A percentile compares a stretch with the other conserved stretches of the same genome.
phyloP scores from a whole-genome alignment of 1,140 invertebrate species.

The Pygmarrhopalites habei region DNA sequence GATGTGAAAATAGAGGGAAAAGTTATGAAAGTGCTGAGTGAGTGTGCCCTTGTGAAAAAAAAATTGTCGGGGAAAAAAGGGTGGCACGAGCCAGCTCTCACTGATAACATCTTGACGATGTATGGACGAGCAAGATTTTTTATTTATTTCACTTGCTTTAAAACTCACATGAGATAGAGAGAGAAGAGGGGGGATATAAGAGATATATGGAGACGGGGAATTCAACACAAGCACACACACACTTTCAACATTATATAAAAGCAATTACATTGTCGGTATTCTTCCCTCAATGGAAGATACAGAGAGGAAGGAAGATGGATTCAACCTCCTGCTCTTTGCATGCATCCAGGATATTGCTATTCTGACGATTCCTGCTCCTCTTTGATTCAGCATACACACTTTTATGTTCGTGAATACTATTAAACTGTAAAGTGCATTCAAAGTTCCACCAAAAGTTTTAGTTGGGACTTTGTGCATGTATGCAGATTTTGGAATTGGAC shows the following conservation, averaged over 20 bases:
- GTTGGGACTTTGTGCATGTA: too few species aligned
- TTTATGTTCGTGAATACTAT: too few species aligned
- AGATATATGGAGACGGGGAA: neutral
- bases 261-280: conserved; percentile 22
- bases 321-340: neutral
- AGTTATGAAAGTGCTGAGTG: conserved; percentile 9
- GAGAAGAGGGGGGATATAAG: neutral
- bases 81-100: neutral
- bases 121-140: conserved; percentile 1
- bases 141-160: neutral
- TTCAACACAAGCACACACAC: neutral
- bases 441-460: too few species aligned
- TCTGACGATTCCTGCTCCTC: conserved; percentile 1
- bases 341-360: conserved; percentile 13
- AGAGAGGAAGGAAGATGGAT: conserved; percentile 1
- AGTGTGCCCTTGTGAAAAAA: neutral
- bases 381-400: neutral
- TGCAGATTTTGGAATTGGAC: too few species aligned
- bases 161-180: neutral
- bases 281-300: conserved; percentile 11
- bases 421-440: too few species aligned
- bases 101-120: conserved; percentile 9
- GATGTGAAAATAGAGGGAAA: neutral
- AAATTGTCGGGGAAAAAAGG: neutral
- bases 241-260: conserved; percentile 13